Conservation (phyloP, 2,888 invertebrate genomes). For the Dynastes maya region DNA sequence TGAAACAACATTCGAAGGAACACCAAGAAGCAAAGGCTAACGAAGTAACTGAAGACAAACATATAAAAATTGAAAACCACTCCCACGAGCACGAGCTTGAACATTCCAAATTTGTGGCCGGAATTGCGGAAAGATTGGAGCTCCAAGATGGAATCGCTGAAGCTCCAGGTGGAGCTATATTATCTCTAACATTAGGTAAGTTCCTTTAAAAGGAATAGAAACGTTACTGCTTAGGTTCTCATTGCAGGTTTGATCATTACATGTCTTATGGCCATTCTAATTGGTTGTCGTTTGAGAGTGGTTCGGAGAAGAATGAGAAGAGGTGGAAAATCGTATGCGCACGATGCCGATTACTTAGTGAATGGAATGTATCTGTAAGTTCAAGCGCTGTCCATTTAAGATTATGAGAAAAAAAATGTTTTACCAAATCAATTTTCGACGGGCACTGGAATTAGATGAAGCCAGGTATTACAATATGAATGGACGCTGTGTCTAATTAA, state of each 20-base stretch:
- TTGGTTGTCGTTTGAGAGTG: slow-evolving; percentile 87
- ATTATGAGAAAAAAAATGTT: slow-evolving; percentile 17
- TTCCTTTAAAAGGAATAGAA: background rate
- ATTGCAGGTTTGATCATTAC: slow-evolving; percentile 84
- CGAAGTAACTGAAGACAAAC: slow-evolving; percentile 33
- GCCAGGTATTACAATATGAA: background rate
- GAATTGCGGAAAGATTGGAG: slow-evolving; percentile 59
- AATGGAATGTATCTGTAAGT: slow-evolving; percentile 96
- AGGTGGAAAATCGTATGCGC: slow-evolving; percentile 87
- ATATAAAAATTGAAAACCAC: slow-evolving; percentile 55
- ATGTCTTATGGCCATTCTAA: slow-evolving; percentile 84
- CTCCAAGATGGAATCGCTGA: slow-evolving; percentile 77
- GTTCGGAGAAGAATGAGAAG: slow-evolving; percentile 82
- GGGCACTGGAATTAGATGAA: slow-evolving; percentile 28
- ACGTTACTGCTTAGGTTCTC: too few relatives aligned
- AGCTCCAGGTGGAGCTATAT: slow-evolving; percentile 85
- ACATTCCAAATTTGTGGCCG: slow-evolving; percentile 52
- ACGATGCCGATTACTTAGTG: slow-evolving; percentile 97
- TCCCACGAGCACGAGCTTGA: slow-evolving; percentile 52
- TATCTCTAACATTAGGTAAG: slow-evolving; percentile 83
- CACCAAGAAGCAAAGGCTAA: slow-evolving; percentile 50
- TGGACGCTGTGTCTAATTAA: background rate
- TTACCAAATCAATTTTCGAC: background rate
- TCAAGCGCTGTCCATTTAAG: background rate
- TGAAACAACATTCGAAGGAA: slow-evolving; percentile 66